phyloP scores from a whole-genome alignment of 2,888 invertebrate genomes.

The Eremobia ochroleuca region DNA sequence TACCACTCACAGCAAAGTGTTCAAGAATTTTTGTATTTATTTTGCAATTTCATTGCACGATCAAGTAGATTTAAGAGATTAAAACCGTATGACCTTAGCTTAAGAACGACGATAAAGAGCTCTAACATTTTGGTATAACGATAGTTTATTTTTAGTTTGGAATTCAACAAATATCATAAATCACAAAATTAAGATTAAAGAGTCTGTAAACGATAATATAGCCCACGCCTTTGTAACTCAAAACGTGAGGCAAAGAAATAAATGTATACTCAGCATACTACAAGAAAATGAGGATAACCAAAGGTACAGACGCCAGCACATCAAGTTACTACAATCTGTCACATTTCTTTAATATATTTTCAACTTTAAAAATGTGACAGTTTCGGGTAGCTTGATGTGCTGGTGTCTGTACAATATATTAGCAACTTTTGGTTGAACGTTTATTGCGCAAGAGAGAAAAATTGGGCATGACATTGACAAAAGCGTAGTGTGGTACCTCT shows the following conservation, averaged over 20 bases:
- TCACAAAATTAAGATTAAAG: constrained; percentile 13
- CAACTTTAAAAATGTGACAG: too few species aligned
- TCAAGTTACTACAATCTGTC: too few species aligned
- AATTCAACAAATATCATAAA: constrained; percentile 29
- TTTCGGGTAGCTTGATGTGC: too few species aligned
- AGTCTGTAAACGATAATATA: background rate
- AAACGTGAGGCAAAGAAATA: constrained; percentile 3
- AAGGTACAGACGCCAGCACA: too few species aligned
- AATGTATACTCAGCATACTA: background rate
- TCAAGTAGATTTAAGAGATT: constrained; percentile 51
- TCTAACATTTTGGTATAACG: constrained; percentile 34
- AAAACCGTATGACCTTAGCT: constrained; percentile 45
- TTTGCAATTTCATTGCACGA: constrained; percentile 61
- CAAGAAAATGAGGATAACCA: background rate
- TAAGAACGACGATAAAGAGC: constrained; percentile 23
- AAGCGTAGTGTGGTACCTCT: background rate
- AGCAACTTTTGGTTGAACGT: background rate
- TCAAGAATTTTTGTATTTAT: constrained; percentile 57
- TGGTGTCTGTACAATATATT: too few species aligned
- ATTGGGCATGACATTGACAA: background rate
- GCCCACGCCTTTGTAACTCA: background rate
- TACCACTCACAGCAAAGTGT: constrained; percentile 38
- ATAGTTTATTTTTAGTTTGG: constrained; percentile 15
- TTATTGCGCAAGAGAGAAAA: background rate
- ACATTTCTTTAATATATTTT: too few species aligned